Evolutionary conservation across 92 coral and sea anemone species (phyloP), one percentile per base, ranked within the genome.

Genomic region (Epizoanthus rinbou): DNA sequence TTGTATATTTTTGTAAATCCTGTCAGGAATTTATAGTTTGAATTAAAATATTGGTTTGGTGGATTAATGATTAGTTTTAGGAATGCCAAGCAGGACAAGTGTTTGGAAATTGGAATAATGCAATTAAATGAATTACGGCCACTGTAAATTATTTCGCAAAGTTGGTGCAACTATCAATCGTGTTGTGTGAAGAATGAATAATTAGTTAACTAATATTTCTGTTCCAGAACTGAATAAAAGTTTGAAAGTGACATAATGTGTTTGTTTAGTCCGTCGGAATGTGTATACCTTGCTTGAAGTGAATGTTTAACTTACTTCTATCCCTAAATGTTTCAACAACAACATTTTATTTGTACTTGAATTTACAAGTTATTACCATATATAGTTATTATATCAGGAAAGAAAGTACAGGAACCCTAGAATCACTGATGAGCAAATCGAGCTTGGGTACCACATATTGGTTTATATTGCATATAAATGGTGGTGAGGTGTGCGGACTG

Each of bases 1-100:
- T 74, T 74, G 80, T 74, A 74, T 74, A 74, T 74, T 74, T 74
- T 74, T 74, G 80, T 74, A 74, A 74, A 53, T 74, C 80, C 80
- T 74, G 15, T 25, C 15, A 28, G 80, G 80, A 74, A 37, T 74
- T 74, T 74, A 63, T 74, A 74, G 80, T 56, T 74, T 74, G 62
- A 74, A 25, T 67, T 74, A 33, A 6, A 23, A 22, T 50, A 52
- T 72, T 74, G 62, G 63, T 74, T 74, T 18, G 80, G 80, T 23
- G 23, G 57, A 74, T 14, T 74, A 6, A 25, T 23, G 47, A 14
- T 53, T 74, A 28, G 43, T 74, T 56, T 74, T 74, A 74, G 80
- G 64, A 74, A 74, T 25, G 16, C 80, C 8, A 25, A 56, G 15
- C 64, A 31, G 45, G 10, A 74, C 11, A 74, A 17, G 64, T 56